Conservation (phyloP, 2,113 vertebrate genomes). For the Scomber japonicus region DNA sequence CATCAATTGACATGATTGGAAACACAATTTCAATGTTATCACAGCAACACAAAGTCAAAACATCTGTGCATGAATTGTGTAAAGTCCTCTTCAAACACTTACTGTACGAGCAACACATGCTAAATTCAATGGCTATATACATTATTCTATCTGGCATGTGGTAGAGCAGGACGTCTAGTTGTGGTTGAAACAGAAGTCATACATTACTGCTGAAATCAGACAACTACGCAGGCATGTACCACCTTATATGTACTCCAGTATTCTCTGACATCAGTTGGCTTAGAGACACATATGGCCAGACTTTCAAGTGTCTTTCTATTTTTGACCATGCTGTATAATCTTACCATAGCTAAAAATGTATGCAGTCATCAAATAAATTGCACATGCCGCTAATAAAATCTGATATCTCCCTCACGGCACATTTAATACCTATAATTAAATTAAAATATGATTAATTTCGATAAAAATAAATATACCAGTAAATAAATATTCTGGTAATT, state of each 20-base stretch:
- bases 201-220: constrained; percentile 14
- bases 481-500: too few species aligned
- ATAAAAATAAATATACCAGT: too few species aligned
- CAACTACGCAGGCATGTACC: not conserved
- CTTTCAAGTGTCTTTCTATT: too few species aligned
- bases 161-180: constrained; percentile 11
- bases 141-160: not conserved
- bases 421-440: constrained; percentile 3
- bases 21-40: not conserved
- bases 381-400: not conserved
- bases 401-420: not conserved
- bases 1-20: too few species aligned
- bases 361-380: too few species aligned
- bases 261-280: constrained; percentile 11
- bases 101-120: constrained; percentile 2
- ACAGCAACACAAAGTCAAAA: not conserved
- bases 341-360: too few species aligned
- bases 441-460: too few species aligned
- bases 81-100: constrained; percentile 52
- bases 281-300: constrained; percentile 17
- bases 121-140: constrained; percentile 3
- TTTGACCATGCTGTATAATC: too few species aligned
- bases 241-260: constrained; percentile 32
- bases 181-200: constrained; percentile 1
- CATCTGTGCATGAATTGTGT: not conserved